phyloP scores from a whole-genome alignment of 1,140 invertebrate species.

The Phocides pigmalion region DNA sequence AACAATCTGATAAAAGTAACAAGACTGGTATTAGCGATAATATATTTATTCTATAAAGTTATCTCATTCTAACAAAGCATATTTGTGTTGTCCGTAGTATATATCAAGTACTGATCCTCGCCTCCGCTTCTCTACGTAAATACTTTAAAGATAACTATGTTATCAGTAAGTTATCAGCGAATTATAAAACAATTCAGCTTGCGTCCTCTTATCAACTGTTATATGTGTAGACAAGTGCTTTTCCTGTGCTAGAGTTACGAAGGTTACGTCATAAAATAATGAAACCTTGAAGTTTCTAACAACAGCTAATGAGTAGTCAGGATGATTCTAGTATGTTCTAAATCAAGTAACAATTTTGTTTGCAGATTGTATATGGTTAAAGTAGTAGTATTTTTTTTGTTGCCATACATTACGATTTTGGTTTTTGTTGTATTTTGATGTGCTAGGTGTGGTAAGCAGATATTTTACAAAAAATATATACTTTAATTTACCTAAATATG shows the following conservation, averaged over 20 bases:
- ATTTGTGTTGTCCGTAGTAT: not conserved
- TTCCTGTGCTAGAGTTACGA: conserved; percentile 1
- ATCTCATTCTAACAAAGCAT: no score
- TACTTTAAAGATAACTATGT: conserved; percentile 11
- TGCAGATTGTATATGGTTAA: no score
- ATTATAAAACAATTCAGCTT: conserved; percentile 39
- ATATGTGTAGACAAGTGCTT: conserved; percentile 14
- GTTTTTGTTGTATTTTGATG: no score
- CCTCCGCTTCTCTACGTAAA: not conserved
- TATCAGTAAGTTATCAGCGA: conserved; percentile 27
- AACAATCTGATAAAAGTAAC: no score
- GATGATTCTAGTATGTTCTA: not conserved
- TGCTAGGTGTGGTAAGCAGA: no score
- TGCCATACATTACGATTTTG: no score
- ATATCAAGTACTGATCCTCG: conserved; percentile 10
- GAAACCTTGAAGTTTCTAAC: conserved; percentile 7
- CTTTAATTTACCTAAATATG: no score
- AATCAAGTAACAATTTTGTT: no score
- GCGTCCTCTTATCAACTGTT: conserved; percentile 22
- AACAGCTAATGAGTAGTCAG: not conserved
- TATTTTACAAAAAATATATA: no score
- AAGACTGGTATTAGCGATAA: not conserved
- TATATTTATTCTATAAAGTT: no score
- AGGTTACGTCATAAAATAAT: conserved; percentile 13
- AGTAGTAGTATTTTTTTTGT: no score